phyloP scores from a whole-genome alignment of 2,888 invertebrate species.

The Terebella lapidaria region DNA sequence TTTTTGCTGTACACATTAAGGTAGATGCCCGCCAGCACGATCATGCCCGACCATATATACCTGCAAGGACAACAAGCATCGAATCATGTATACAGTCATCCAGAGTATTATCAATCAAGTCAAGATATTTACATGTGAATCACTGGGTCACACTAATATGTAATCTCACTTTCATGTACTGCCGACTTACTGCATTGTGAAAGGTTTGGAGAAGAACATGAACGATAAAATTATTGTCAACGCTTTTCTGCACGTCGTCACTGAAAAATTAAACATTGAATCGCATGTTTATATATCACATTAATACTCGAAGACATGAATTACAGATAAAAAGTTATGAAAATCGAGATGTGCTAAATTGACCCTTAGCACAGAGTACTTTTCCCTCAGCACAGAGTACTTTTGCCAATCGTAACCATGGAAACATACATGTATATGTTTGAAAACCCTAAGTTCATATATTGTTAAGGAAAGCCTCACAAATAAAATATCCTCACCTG shows the following conservation, averaged over 20 bases:
- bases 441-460: neutral
- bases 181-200: conserved; percentile 79
- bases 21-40: conserved; percentile 87
- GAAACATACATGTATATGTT: neutral
- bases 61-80: conserved; percentile 57
- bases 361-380: too few relatives aligned
- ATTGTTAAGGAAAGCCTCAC: too few relatives aligned
- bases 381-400: too few relatives aligned
- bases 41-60: conserved; percentile 82
- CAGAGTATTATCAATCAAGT: neutral
- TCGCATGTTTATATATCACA: too few relatives aligned
- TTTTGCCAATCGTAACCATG: too few relatives aligned
- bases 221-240: conserved; percentile 90
- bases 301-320: too few relatives aligned
- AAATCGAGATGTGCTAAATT: too few relatives aligned
- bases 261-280: conserved; percentile 56
- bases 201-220: conserved; percentile 87
- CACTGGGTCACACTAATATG: too few relatives aligned
- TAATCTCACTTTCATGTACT: too few relatives aligned
- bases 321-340: too few relatives aligned
- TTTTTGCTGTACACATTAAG: conserved; percentile 86
- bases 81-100: neutral
- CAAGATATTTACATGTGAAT: neutral
- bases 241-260: conserved; percentile 68
- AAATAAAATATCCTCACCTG: conserved; percentile 58